A percentile compares a stretch with the other conserved stretches of the same genome.
Conservation (phyloP, 2,113 vertebrate genomes). For the Chloropsis hardwickii region DNA sequence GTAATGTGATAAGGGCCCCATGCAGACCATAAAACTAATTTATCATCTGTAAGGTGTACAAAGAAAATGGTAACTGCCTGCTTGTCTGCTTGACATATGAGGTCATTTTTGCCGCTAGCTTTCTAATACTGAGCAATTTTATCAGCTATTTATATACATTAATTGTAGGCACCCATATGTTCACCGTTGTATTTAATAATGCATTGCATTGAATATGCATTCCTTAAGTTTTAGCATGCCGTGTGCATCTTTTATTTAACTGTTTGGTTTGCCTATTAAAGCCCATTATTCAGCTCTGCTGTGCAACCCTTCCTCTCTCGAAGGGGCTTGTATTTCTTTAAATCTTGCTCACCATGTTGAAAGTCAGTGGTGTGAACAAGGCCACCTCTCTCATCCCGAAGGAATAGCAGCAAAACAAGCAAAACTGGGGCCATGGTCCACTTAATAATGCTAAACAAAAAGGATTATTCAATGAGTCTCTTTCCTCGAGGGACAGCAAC, state of each 20-base stretch:
- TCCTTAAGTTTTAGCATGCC: conserved; percentile 77
- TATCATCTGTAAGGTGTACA: conserved; percentile 84
- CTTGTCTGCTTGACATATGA: conserved; percentile 84
- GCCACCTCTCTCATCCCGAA: conserved; percentile 55
- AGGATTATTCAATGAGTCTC: conserved; percentile 69
- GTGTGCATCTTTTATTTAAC: conserved; percentile 75
- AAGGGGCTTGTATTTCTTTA: conserved; percentile 71
- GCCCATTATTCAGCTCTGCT: conserved; percentile 68
- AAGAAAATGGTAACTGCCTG: conserved; percentile 82
- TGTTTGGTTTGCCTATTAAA: conserved; percentile 78
- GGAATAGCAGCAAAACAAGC: conserved; percentile 67
- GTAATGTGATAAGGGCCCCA: conserved; percentile 81
- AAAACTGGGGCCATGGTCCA: conserved; percentile 64
- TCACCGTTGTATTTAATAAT: conserved; percentile 82
- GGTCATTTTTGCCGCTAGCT: conserved; percentile 85
- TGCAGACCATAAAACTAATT: conserved; percentile 84
- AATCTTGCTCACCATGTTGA: conserved; percentile 60
- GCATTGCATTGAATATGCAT: conserved; percentile 79
- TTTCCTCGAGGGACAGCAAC: conserved; percentile 58
- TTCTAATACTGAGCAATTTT: conserved; percentile 83
- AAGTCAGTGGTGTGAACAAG: conserved; percentile 67
- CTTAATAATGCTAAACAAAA: conserved; percentile 74
- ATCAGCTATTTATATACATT: conserved; percentile 86
- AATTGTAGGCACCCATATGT: conserved; percentile 82
- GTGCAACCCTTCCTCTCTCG: conserved; percentile 46